Conservation (phyloP, 2,888 invertebrate genomes). For the Tribolium freemani region DNA sequence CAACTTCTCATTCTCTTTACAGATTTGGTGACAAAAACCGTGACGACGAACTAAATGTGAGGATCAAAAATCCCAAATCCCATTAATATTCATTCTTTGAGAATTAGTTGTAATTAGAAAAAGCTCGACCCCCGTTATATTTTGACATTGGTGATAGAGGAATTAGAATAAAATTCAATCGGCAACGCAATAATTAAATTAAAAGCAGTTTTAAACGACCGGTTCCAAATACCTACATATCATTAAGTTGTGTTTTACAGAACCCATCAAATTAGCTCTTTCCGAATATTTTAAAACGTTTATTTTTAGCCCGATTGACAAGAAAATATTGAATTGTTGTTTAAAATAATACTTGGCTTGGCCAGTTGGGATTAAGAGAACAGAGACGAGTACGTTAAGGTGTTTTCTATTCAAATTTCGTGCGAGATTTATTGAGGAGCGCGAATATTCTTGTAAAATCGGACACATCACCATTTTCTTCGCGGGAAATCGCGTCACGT, state of each 20-base stretch:
- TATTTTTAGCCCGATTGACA: not conserved
- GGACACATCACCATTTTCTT: not conserved
- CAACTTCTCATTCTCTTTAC: not conserved
- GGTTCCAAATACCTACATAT: conserved; percentile 1
- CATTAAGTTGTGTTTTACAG: conserved; percentile 2
- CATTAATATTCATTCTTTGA: not conserved
- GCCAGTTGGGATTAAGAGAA: not conserved
- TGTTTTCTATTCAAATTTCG: not conserved
- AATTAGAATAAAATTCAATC: not conserved
- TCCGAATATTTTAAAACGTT: not conserved
- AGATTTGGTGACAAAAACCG: not conserved
- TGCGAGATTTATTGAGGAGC: not conserved
- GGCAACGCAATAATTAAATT: not conserved
- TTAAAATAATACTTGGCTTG: too few species aligned
- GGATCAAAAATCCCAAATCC: not conserved
- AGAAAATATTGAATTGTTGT: not conserved
- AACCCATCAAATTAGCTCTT: not conserved
- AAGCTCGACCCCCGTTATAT: not conserved
- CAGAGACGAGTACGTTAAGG: not conserved
- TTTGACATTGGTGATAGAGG: conserved; percentile 1
- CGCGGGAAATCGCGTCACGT: not conserved
- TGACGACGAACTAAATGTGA: not conserved
- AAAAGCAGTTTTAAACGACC: conserved; percentile 3
- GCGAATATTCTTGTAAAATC: not conserved
- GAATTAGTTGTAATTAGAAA: not conserved